Base-by-base conservation (phyloP, 2,113 vertebrate genomes). In the Gasterosteus nipponicus region DNA sequence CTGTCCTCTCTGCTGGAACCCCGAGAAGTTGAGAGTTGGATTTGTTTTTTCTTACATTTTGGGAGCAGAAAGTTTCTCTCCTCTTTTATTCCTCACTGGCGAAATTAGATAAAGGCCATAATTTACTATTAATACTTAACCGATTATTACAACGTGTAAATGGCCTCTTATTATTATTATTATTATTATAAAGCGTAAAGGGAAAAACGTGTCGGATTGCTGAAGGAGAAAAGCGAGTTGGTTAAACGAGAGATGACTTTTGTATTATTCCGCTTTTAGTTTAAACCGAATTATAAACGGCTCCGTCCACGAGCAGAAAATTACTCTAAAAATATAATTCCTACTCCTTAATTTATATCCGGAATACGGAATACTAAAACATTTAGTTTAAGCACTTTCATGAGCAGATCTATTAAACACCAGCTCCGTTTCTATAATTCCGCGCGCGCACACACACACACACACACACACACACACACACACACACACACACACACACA, bases 11-110 rank as follows among this genome's bases (percentile, higher is more conserved):
- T 16, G 22, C 2, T 62, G 51, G 62, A 15, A 16, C 9, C 12
- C 7, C 29, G 18, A 57, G 4, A 39, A 62, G 75, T 44, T 63
- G 19, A 59, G 51, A 19, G 4, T 0, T 39, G 2, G 1, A 4
- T 7, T 7, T 38, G 5, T 75, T 73, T 26, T 31, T 0, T 39
- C 3, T 4, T 19, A 44, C 49, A 56, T 78, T 75, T 80, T 68
- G 39, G 42, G 9, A 69, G 12, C 63, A 31, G 31, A 86, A 86
- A 86, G 64, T 87, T 87, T 60, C 11, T 31, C 42, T 38, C 4
- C 39, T 35, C n/a, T 58, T 3, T 9, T 10, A 7, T 3, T 62
- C 22, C 22, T 68, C 5, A 77, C n/a, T 56, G 18, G 51, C 46
- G 71, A 62, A 74, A 76, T 38, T 3, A 70, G 26, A 67, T 5